Percentiles rank a stretch among this genome's conserved stretches.
Conservation (phyloP, 2,113 vertebrate species). For the Silurus meridionalis region DNA sequence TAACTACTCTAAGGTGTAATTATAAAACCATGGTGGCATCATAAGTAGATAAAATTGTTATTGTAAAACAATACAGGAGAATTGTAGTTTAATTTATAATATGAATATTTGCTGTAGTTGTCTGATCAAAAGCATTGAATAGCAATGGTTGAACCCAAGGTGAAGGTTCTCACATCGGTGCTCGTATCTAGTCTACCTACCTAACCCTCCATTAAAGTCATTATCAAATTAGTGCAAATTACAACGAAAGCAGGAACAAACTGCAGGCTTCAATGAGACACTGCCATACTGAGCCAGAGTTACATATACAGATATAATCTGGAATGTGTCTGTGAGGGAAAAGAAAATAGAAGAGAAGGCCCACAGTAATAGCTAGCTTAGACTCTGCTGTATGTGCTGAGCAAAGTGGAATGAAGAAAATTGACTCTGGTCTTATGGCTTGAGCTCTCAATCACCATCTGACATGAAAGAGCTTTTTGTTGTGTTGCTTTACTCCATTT, state of each 20-base stretch:
- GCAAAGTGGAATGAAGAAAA: conserved; percentile 38
- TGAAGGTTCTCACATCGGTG: neutral
- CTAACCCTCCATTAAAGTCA: neutral
- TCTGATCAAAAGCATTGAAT: neutral
- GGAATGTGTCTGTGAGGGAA: neutral
- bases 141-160: neutral
- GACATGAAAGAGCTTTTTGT: conserved; percentile 7
- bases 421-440: conserved; percentile 24
- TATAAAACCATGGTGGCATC: neutral
- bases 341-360: conserved; percentile 9
- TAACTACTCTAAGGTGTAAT: neutral
- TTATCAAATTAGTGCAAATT: neutral
- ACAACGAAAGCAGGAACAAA: neutral
- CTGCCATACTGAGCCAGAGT: neutral
- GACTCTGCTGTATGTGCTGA: conserved; percentile 35
- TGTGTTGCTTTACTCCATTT: neutral
- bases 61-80: neutral
- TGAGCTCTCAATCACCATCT: conserved; percentile 7
- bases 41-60: neutral
- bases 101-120: neutral
- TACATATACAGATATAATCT: neutral
- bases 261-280: neutral
- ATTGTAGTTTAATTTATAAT: neutral
- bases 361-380: neutral
- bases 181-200: neutral